Conservation (phyloP, 2,113 vertebrate species). For the Candoia aspera region DNA sequence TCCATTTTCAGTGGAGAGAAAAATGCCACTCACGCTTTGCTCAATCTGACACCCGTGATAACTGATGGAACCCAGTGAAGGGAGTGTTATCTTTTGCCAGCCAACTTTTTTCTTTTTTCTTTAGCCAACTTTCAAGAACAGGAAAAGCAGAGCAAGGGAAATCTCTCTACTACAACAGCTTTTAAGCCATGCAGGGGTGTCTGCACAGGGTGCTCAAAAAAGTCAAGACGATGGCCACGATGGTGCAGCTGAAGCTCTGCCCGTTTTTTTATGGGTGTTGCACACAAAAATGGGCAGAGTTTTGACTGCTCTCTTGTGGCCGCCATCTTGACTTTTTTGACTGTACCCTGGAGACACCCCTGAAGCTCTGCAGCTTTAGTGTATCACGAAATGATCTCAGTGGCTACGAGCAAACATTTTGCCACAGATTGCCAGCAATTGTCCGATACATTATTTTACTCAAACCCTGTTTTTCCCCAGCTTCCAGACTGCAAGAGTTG, state of each 20-base stretch:
- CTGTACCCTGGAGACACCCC: not conserved
- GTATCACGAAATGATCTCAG: accelerated
- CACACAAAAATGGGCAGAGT: not conserved
- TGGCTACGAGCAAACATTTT: not conserved
- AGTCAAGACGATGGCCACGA: not conserved
- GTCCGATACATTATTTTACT: too few species aligned
- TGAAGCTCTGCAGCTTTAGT: not conserved
- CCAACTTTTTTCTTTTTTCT: not conserved
- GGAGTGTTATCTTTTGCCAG: not conserved
- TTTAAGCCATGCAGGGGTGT: not conserved
- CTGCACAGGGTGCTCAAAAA: not conserved
- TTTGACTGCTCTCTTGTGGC: not conserved
- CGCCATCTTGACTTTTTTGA: not conserved
- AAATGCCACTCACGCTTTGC: accelerated
- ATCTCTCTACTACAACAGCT: not conserved
- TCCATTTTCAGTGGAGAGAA: not conserved
- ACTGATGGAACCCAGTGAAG: not conserved
- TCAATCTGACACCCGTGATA: not conserved
- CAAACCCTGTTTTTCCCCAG: not conserved
- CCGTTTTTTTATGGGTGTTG: not conserved
- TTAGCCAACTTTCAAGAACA: not conserved
- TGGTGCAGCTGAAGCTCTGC: not conserved
- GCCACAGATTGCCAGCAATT: not conserved
- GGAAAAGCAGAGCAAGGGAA: not conserved
- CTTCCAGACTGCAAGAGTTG: not conserved